Evolutionary conservation across 35 echinoderm and acorn worm genomes (phyloP).

Genomic region (Eucidaris tribuloides): DNA sequence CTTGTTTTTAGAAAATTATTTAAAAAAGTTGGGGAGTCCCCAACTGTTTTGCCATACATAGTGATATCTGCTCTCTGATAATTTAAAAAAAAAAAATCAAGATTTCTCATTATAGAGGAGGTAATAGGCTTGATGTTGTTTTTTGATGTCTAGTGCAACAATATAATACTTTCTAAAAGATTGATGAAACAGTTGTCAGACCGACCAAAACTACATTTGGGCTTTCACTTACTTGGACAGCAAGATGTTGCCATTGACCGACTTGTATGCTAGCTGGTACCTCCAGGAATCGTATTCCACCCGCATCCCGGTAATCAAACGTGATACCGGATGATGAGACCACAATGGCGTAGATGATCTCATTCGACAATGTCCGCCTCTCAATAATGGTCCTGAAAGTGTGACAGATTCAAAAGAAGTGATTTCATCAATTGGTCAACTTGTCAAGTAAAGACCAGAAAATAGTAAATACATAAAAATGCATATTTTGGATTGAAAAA

Average conservation of each 20-base stretch:
- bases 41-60: background rate
- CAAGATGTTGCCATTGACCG: slow-evolving; percentile 79
- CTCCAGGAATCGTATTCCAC: slow-evolving; percentile 34
- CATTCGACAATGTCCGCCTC: slow-evolving; percentile 31
- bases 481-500: too few species aligned
- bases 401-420: background rate
- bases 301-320: slow-evolving; percentile 82
- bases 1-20: too few species aligned
- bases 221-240: slow-evolving; percentile 54
- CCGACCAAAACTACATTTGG: background rate
- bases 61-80: background rate
- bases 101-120: background rate
- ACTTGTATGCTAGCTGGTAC: slow-evolving; percentile 49
- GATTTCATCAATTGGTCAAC: too few species aligned
- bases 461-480: too few species aligned
- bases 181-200: background rate
- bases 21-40: too few species aligned
- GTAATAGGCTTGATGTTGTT: background rate
- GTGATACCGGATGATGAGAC: slow-evolving; percentile 58
- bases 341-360: slow-evolving; percentile 69
- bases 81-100: background rate
- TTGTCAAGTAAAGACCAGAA: too few species aligned
- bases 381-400: slow-evolving; percentile 67
- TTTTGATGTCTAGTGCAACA: background rate
- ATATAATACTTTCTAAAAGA: background rate